Conservation (phyloP, 1,140 invertebrate species). For the Cyphomyrmex costatus region DNA sequence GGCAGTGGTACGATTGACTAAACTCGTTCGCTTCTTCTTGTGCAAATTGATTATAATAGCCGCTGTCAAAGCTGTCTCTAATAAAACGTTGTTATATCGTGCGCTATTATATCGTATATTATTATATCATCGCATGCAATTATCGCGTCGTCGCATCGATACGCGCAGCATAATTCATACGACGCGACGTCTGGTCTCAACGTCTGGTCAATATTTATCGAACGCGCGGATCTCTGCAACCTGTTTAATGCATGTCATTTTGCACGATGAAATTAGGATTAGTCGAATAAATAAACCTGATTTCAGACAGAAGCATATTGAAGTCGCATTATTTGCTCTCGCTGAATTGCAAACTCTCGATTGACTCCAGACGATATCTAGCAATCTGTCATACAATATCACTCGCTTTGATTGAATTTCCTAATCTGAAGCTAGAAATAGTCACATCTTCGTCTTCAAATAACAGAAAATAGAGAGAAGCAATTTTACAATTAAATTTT, state of each 20-base stretch:
- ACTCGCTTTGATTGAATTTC: not conserved
- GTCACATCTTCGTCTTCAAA: not conserved
- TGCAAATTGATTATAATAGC: constrained; percentile 4
- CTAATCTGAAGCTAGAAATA: not conserved
- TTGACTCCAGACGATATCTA: not conserved
- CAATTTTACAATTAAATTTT: not conserved
- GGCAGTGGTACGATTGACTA: constrained; percentile 49
- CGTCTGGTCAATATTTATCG: constrained; percentile 30
- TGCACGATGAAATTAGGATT: not conserved
- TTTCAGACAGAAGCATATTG: not conserved
- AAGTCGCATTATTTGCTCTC: not conserved
- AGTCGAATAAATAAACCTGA: constrained; percentile 17
- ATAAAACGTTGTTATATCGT: constrained; percentile 1
- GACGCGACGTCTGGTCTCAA: not conserved
- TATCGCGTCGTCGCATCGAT: not conserved
- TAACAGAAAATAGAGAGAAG: not conserved
- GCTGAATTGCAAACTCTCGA: not conserved
- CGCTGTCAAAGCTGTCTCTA: not conserved
- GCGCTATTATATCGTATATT: constrained; percentile 8
- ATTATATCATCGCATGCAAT: not conserved
- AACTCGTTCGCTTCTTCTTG: constrained; percentile 28
- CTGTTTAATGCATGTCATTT: constrained; percentile 24
- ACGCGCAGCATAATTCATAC: constrained; percentile 5
- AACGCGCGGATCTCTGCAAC: not conserved
- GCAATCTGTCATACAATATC: not conserved